A percentile compares a stretch with the other conserved stretches of the same genome.
Conservation (phyloP, 2,797 vertebrate genomes). For the Periparus ater region DNA sequence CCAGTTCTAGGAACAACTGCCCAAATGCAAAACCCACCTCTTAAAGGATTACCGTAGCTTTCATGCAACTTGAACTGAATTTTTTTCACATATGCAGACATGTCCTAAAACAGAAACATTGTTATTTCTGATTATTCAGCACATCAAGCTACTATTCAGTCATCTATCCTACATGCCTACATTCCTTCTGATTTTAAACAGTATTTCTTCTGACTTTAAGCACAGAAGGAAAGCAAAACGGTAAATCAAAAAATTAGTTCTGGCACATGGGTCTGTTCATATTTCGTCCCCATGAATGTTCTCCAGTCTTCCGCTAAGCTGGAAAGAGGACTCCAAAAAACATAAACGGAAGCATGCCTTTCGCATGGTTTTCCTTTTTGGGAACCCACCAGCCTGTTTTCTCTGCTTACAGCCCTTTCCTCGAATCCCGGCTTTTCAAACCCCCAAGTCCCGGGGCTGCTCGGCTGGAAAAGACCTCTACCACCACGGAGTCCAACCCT, state of each 20-base stretch:
- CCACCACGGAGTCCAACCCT: neutral
- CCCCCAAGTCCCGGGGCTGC: neutral
- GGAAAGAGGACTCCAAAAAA: neutral
- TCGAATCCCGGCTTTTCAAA: neutral
- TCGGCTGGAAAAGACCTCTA: neutral
- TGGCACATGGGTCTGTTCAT: rapidly evolving
- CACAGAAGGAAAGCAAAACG: rapidly evolving
- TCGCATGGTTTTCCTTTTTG: neutral
- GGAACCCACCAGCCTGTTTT: neutral
- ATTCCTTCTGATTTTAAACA: neutral
- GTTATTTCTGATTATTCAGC: neutral
- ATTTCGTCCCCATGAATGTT: rapidly evolving
- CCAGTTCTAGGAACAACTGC: neutral
- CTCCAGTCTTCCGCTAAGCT: neutral
- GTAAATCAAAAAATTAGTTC: no score
- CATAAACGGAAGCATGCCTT: rapidly evolving
- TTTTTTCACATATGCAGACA: constrained; percentile 99
- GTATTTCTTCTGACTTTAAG: neutral
- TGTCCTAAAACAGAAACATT: constrained; percentile 81
- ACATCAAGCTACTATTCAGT: neutral
- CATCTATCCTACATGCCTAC: rapidly evolving
- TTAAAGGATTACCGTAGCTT: constrained; percentile 94
- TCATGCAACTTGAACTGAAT: constrained; percentile 98
- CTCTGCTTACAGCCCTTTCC: neutral
- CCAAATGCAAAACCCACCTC: constrained; percentile 79